phyloP scores from a whole-genome alignment of 2,113 vertebrate species.

The Raphicerus campestris region DNA sequence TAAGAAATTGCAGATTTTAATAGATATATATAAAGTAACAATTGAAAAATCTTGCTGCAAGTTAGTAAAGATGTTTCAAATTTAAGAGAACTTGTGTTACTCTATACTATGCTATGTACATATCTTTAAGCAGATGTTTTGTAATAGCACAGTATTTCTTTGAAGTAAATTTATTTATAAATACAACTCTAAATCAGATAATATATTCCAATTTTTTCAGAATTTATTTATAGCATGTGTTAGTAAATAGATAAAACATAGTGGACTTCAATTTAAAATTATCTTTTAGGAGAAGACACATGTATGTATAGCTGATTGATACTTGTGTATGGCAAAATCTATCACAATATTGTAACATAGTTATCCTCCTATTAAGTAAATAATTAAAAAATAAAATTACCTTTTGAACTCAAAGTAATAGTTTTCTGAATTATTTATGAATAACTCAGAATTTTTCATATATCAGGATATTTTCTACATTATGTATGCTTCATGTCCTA shows the following conservation, averaged over 20 bases:
- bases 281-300: background rate
- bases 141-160: background rate
- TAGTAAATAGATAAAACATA: background rate
- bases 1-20: background rate
- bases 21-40: background rate
- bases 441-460: background rate
- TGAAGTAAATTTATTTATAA: background rate
- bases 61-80: background rate
- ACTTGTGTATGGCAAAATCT: background rate
- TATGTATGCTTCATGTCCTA: background rate
- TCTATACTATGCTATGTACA: background rate
- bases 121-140: background rate
- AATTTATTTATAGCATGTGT: background rate
- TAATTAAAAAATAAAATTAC: background rate
- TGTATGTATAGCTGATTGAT: background rate
- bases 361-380: background rate
- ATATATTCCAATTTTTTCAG: background rate
- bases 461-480: background rate
- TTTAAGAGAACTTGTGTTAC: background rate
- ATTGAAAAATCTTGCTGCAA: background rate
- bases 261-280: background rate
- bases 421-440: background rate
- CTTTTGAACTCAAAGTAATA: background rate
- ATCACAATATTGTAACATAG: background rate
- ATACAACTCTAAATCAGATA: background rate